Base-by-base conservation (phyloP, 1,140 invertebrate genomes). In the Spodoptera litura region DNA sequence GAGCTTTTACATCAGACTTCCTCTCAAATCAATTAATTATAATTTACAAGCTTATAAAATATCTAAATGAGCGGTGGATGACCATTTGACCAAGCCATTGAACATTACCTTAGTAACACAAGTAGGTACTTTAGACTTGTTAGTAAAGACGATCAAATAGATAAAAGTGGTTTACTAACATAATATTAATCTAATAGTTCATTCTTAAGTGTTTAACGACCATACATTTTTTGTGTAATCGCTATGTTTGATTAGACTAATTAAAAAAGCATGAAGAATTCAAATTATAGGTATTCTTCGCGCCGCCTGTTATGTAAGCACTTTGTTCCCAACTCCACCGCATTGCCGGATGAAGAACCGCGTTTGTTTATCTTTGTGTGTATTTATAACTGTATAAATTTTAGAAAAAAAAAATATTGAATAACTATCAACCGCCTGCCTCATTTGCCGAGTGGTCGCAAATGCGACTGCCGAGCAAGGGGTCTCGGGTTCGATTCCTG, bases 81-180 rank as follows among this genome's bases (percentile, higher is more conserved):
- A 20, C 20, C 20, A 20, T 20, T n/a, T 72, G 15, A 78, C n/a
- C 38, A 62, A 61, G 49, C 56, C n/a, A 27, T n/a, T 52, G 20
- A 78, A 10, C 52, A 5, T 9, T 64, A 52, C 38, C 73, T 51
- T 75, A 53, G 59, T 10, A 78, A 58, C 75, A 55, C 9, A 8
- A 27, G 9, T 53, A 31, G 70, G 35, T 27, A 51, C 55, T 70
- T 59, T 27, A 25, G 9, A 56, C 8, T 55, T 61, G 76, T 51
- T 70, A 71, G 58, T 70, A 35, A 64, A 64, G 31, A 62, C 27
- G 38, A 61, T 70, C 55, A 73, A 73, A 59, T 59, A 73, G 10
- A 59, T 73, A 20, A 73, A 56, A 73, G 71, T 25, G 56, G 15
- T 73, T 73, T 27, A 27, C 55, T 53, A 15, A 10, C 12, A 49